Base-by-base conservation (phyloP, 2,888 invertebrate species). In the Melolontha melolontha region DNA sequence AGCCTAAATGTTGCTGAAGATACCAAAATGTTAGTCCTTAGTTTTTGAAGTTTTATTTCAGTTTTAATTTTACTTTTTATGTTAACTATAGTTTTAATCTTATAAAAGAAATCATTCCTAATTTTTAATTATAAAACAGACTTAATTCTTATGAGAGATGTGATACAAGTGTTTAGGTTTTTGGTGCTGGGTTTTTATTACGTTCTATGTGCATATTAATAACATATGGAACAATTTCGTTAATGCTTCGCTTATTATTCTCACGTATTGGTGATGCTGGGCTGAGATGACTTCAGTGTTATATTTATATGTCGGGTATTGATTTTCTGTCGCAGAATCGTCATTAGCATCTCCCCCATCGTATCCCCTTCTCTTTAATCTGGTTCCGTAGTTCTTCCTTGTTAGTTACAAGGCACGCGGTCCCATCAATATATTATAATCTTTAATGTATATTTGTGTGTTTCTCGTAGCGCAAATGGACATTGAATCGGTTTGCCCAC, bases 361-460 rank as follows among this genome's bases (percentile, higher is more conserved):
- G 17, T 62, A 47, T 68, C 72, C 67, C 68, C 68, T 70, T 72
- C 70, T 67, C 68, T 57, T 64, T 66, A 66, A 68, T 66, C 27
- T 62, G 59, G 47, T 47, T 34, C 47, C 47, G 59, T 27, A 34
- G 47, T 62, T 62, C 47, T 47, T 44, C 29, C 42, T 47, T 59
- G 47, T 49, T 65, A 67, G 67, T 71, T 66, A 52, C 63, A 64
- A 66, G 68, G 69, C 66, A 70, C 66, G 70, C 72, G 71, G 74
- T 64, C 62, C 54, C 59, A 54, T 54, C n/a, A 39, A 40, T 54
- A 62, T 62, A 62, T 64, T 72, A 68, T 75, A 76, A 72, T 71
- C 74, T 47, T 72, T 74, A 72, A 72, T 75, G 75, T 76, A 73
- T 76, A 75, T 71, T 71, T 69, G 69, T 74, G 74, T 73, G 72